A percentile compares a stretch with the other conserved stretches of the same genome.
phyloP scores from a whole-genome alignment of 2,888 invertebrate species.

The Drosophila eohydei region DNA sequence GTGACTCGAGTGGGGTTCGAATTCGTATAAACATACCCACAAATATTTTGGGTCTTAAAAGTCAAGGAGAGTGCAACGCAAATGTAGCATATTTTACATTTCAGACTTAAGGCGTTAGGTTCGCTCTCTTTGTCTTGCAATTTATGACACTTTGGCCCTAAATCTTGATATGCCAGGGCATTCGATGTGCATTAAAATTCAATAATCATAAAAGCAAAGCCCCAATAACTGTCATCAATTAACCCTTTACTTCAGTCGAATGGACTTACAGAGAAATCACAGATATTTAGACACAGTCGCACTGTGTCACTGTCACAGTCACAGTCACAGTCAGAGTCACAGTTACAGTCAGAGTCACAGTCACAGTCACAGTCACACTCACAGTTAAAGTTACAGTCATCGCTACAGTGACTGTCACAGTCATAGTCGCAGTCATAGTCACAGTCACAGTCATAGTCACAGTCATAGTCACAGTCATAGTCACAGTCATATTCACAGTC shows the following conservation, averaged over 20 bases:
- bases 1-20: neutral
- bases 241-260: conserved; percentile 43
- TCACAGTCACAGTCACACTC: conserved; percentile 6
- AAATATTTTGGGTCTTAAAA: conserved; percentile 23
- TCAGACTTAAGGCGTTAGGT: conserved; percentile 28
- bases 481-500: neutral
- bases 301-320: too few species aligned
- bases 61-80: conserved; percentile 56
- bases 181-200: conserved; percentile 83
- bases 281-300: conserved; percentile 1
- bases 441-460: neutral
- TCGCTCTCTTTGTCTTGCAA: conserved; percentile 25
- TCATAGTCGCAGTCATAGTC: neutral
- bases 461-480: neutral
- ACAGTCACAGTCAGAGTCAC: too few species aligned
- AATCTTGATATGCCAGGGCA: conserved; percentile 67
- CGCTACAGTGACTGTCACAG: neutral
- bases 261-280: neutral
- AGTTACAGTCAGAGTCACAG: too few species aligned
- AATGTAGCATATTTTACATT: conserved; percentile 56
- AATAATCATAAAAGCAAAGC: conserved; percentile 81
- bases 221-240: conserved; percentile 49
- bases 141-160: conserved; percentile 72
- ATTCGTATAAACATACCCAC: conserved; percentile 3
- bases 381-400: neutral